Conservation (phyloP, 2,113 vertebrate genomes). For the Trematomus loennbergii region DNA sequence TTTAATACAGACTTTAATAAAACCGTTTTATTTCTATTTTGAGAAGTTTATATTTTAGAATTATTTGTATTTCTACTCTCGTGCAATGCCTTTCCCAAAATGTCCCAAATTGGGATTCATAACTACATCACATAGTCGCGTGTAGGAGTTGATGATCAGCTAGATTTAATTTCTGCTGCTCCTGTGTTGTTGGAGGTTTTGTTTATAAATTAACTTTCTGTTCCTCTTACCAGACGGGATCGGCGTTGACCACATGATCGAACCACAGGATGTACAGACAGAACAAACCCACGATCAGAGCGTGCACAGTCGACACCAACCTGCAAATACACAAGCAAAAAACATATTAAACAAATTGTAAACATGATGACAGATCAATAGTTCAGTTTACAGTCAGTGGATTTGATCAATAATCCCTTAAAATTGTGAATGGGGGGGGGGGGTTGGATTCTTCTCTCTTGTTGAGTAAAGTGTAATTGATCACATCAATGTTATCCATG, state of each 20-base stretch:
- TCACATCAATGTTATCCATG: not conserved
- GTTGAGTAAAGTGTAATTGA: not conserved
- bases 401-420: no score
- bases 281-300: conserved; percentile 84
- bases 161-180: no score
- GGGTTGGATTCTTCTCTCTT: not conserved
- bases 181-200: not conserved
- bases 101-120: no score
- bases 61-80: no score
- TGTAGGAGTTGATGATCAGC: no score
- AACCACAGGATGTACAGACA: conserved; percentile 87
- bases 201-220: not conserved
- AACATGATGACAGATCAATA: not conserved
- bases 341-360: not conserved
- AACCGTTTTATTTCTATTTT: no score
- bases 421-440: not conserved
- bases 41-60: no score
- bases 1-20: no score
- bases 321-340: conserved; percentile 59
- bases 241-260: conserved; percentile 83
- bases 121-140: no score
- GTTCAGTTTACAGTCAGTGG: not conserved
- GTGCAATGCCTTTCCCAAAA: no score
- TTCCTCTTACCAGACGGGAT: conserved; percentile 86
- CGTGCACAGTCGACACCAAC: conserved; percentile 85